Evolutionary conservation across 2,797 vertebrate species (phyloP).

Genomic region (Manis crassicaudata): DNA sequence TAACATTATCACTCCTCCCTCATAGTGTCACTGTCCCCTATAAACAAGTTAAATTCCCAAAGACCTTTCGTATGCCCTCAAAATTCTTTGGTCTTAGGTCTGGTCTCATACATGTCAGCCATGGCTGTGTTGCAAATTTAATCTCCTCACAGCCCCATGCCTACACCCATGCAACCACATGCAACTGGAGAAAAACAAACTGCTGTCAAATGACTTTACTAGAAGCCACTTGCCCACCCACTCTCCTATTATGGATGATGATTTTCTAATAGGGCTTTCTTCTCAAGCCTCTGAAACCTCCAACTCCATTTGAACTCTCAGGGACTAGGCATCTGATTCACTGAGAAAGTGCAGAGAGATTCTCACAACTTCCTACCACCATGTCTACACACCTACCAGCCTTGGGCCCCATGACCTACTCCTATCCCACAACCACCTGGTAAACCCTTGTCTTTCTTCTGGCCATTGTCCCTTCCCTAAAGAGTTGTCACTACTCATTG

Average conservation of each 20-base stretch:
- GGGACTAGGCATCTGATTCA: background rate
- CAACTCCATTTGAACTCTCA: background rate
- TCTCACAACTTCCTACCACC: background rate
- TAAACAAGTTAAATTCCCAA: background rate
- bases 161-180: background rate
- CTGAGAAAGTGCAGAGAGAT: background rate
- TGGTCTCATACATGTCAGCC: background rate
- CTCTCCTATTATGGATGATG: background rate
- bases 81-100: background rate
- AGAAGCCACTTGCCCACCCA: background rate
- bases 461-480: background rate
- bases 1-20: background rate
- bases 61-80: background rate
- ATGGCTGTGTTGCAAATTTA: background rate
- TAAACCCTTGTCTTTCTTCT: background rate
- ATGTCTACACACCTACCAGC: rapidly evolving
- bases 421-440: background rate
- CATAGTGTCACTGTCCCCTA: background rate
- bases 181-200: background rate
- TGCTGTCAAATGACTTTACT: background rate
- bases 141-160: background rate
- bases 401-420: background rate
- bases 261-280: background rate
- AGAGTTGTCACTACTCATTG: background rate
- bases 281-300: background rate